Evolutionary conservation across 2,888 invertebrate species (phyloP).

Genomic region (Eledone cirrhosa): DNA sequence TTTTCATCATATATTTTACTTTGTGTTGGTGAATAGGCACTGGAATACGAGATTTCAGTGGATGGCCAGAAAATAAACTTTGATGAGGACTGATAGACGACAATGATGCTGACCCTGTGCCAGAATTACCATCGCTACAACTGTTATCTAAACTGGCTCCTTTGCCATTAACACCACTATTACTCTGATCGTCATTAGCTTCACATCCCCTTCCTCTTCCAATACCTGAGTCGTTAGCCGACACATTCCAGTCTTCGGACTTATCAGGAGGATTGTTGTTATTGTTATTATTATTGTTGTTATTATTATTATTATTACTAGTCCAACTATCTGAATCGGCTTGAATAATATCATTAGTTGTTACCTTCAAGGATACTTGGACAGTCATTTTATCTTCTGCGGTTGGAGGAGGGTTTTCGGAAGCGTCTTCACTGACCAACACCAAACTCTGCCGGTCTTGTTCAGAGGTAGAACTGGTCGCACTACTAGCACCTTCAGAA

Average conservation of each 20-base stretch:
- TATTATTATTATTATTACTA: too few relatives aligned
- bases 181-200: neutral
- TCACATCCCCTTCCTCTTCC: neutral
- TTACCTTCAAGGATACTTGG: slow-evolving; percentile 17
- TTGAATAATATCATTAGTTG: neutral
- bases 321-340: neutral
- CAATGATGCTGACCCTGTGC: neutral
- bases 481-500: slow-evolving; percentile 17
- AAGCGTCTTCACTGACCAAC: neutral
- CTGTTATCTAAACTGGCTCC: neutral
- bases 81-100: neutral
- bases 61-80: neutral
- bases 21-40: slow-evolving; percentile 18
- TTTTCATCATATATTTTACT: slow-evolving; percentile 49
- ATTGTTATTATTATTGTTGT: too few relatives aligned
- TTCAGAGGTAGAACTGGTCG: slow-evolving; percentile 21
- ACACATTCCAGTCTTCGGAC: neutral
- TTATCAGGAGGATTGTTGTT: neutral
- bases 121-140: neutral
- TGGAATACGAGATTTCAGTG: slow-evolving; percentile 20
- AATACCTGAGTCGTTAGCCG: neutral
- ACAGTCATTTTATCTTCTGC: neutral
- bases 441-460: neutral
- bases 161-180: neutral
- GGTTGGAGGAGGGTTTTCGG: neutral